These are phyloP conservation scores for Cyclophora albipunctata DNA, from an alignment of 2,888 invertebrate genomes.

Conservation along the genomic window DNA sequence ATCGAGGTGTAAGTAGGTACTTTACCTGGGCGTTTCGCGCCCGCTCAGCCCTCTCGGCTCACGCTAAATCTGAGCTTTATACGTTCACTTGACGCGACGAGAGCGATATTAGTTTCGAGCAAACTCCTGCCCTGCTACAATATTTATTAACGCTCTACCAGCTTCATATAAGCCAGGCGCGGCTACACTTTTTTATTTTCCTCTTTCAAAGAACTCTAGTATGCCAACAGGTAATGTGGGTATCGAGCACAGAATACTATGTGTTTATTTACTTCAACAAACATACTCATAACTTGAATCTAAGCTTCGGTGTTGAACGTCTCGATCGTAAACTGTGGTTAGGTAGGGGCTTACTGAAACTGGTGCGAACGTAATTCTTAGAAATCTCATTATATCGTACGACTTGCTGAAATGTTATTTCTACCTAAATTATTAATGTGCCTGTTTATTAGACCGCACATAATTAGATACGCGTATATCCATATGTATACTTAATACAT, in stretches of 20 bases:
- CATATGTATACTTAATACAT: too few species aligned
- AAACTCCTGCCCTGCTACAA: slow-evolving; percentile 67
- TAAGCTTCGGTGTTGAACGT: slow-evolving; percentile 13
- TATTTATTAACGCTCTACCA: slow-evolving; percentile 68
- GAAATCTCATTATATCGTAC: slow-evolving; percentile 17
- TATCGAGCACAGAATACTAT: slow-evolving; percentile 17
- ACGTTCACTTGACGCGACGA: slow-evolving; percentile 74
- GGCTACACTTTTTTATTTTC: slow-evolving; percentile 36
- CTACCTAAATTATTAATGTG: too few species aligned
- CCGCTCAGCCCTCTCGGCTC: slow-evolving; percentile 67
- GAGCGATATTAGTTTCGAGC: slow-evolving; percentile 73
- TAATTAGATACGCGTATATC: too few species aligned
- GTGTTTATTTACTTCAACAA: slow-evolving; percentile 19
- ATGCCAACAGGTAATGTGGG: slow-evolving; percentile 24
- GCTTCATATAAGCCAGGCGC: slow-evolving; percentile 26
- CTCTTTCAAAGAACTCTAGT: slow-evolving; percentile 36
- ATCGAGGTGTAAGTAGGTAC: slow-evolving; percentile 73
- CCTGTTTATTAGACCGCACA: too few species aligned
- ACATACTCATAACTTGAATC: slow-evolving; percentile 13
- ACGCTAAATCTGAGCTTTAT: slow-evolving; percentile 75
- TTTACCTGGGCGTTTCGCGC: slow-evolving; percentile 72
- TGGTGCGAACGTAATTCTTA: slow-evolving; percentile 16
- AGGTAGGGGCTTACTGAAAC: slow-evolving; percentile 9
- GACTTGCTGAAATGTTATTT: slow-evolving; percentile 10
- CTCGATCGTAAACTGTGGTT: slow-evolving; percentile 17